These are phyloP conservation scores for Trichoplusia ni DNA, from an alignment of 1,140 invertebrate species.

Conservation along the genomic window DNA sequence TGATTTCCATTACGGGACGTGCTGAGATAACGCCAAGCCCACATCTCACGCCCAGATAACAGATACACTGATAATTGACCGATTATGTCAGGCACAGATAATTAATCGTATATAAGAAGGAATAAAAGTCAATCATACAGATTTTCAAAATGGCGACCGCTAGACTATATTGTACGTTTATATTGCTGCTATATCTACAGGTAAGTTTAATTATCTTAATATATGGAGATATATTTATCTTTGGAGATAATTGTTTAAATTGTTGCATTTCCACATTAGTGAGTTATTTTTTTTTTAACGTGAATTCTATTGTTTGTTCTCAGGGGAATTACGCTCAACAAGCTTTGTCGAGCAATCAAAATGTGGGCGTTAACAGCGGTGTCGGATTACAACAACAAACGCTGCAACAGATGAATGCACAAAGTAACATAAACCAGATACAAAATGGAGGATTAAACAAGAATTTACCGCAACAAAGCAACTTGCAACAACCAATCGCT, in stretches of 20 bases:
- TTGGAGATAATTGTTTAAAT: neutral
- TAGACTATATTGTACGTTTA: constrained; percentile 39
- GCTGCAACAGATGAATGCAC: neutral
- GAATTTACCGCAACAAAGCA: neutral
- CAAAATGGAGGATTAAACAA: constrained; percentile 13
- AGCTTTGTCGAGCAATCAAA: constrained; percentile 32
- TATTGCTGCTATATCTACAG: constrained; percentile 43
- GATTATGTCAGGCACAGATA: constrained; percentile 50
- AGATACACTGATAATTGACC: constrained; percentile 40
- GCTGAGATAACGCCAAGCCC: constrained; percentile 26
- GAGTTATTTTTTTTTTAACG: constrained; percentile 16
- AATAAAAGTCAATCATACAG: constrained; percentile 43
- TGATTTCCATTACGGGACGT: constrained; percentile 31
- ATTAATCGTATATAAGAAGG: constrained; percentile 52
- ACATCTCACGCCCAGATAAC: constrained; percentile 39
- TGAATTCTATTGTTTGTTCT: constrained; percentile 5
- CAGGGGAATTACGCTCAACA: constrained; percentile 40
- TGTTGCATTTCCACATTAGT: no score
- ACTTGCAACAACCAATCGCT: neutral
- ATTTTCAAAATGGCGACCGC: constrained; percentile 51
- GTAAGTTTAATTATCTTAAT: no score
- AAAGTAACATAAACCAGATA: constrained; percentile 13
- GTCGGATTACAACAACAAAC: constrained; percentile 23
- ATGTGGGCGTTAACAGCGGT: constrained; percentile 8
- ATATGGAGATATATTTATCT: neutral